These are phyloP conservation scores for Aphidius gifuensis DNA, from an alignment of 1,140 invertebrate species.

Conservation along the genomic window DNA sequence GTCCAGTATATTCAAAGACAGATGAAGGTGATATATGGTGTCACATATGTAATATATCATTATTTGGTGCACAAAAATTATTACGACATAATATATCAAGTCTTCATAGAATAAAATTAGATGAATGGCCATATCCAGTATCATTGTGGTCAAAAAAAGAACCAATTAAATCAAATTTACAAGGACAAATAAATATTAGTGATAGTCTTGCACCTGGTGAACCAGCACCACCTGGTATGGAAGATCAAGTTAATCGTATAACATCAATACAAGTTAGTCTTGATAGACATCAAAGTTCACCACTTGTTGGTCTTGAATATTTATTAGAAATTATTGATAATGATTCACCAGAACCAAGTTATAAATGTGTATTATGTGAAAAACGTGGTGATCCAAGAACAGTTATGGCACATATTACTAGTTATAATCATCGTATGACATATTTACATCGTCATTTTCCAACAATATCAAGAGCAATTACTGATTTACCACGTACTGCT, in stretches of 20 bases:
- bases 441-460: conserved; percentile 60
- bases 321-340: conserved; percentile 66
- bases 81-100: conserved; percentile 49
- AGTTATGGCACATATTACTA: conserved; percentile 71
- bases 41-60: conserved; percentile 52
- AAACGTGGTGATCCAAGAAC: conserved; percentile 73
- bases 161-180: conserved; percentile 18
- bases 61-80: conserved; percentile 52
- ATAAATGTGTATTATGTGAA: conserved; percentile 72
- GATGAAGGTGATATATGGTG: conserved; percentile 55
- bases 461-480: conserved; percentile 52
- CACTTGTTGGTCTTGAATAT: conserved; percentile 68
- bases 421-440: conserved; percentile 66
- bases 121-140: conserved; percentile 54
- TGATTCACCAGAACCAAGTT: conserved; percentile 64
- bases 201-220: conserved; percentile 60
- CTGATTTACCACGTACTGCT: conserved; percentile 49
- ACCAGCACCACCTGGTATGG: conserved; percentile 69
- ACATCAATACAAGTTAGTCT: conserved; percentile 60
- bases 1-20: conserved; percentile 51
- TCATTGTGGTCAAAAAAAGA: conserved; percentile 46
- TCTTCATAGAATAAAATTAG: conserved; percentile 52
- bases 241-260: conserved; percentile 59
- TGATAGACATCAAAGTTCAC: conserved; percentile 52
- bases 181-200: conserved; percentile 22